These are phyloP conservation scores for Nasonia oneida DNA, from an alignment of 2,888 invertebrate species.

Conservation along the genomic window DNA sequence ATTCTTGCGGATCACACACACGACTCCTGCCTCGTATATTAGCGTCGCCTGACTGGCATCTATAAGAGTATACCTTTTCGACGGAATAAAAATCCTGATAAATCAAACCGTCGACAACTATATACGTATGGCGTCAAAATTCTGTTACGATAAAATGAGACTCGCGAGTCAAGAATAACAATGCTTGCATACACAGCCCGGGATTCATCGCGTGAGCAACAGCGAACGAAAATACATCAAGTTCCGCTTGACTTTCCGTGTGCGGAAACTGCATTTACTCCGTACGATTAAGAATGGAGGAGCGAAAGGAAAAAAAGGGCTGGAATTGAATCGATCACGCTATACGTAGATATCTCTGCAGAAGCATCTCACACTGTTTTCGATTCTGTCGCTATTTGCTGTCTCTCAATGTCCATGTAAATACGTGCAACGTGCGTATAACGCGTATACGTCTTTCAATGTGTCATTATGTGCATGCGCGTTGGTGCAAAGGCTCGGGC, in stretches of 20 bases:
- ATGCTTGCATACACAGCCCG: neutral
- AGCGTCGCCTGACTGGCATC: no score
- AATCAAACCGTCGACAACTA: neutral
- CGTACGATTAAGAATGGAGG: neutral
- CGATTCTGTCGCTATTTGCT: neutral
- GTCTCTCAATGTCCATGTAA: neutral
- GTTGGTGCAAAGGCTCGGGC: conserved; percentile 31
- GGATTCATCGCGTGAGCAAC: conserved; percentile 22
- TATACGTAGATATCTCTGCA: neutral
- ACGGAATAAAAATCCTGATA: neutral
- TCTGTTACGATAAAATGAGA: neutral
- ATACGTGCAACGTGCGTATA: neutral
- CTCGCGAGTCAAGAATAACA: neutral
- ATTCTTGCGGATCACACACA: neutral
- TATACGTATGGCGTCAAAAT: neutral
- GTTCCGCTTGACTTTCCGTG: neutral
- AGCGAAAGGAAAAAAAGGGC: neutral
- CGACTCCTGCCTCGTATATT: neutral
- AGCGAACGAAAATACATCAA: conserved; percentile 28
- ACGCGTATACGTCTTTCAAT: neutral
- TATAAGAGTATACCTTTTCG: neutral
- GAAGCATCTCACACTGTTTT: neutral
- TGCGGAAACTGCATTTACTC: conserved; percentile 26
- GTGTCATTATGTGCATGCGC: conserved; percentile 8
- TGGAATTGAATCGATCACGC: neutral